Evolutionary conservation across 2,888 invertebrate species (phyloP), one percentile per base, ranked within the genome.

Genomic region (Helleia helle): DNA sequence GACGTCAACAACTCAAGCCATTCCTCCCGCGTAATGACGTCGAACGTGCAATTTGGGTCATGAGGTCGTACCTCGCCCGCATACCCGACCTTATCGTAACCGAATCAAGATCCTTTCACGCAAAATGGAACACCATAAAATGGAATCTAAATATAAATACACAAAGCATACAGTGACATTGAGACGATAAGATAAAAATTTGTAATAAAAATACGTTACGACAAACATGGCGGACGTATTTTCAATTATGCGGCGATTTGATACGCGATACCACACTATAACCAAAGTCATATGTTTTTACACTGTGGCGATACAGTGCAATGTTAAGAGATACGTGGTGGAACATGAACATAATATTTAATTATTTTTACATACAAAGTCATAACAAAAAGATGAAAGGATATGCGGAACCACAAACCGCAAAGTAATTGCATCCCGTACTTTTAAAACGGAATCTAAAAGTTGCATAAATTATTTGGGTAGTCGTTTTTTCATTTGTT

Each of bases 21-120:
- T 63, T 51, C 52, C 59, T 68, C 62, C 56, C 62, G 63, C 59
- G 9, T 67, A 53, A 65, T 80, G 83, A 81, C 80, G 80, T 80
- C 76, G 74, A 58, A 56, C 58, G 58, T 58, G 62, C 73, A 69
- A 83, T 81, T 70, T 79, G 69, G 81, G 83, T 80, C 79, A 83
- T 56, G 67, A 66, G 74, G 71, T 62, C 76, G 65, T 51, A 59
- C 54, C 39, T 22, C 47, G 52, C 52, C 38, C 14, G 9, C 17
- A 11, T 12, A 24, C 52, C 52, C 55, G 56, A 41, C n/a, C 51
- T 50, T 48, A 49, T 54, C 49, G 43, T 47, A 40, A 41, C 42
- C 40, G 42, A 42, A 49, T 38, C 36, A 36, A 5, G 22, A 22
- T 22, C 22, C 22, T 22, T 22, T 5, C 22, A 22, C 22, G 22